These are phyloP conservation scores for Hymenochirus boettgeri DNA, from an alignment of 2,113 vertebrate genomes.

Conservation along the genomic window DNA sequence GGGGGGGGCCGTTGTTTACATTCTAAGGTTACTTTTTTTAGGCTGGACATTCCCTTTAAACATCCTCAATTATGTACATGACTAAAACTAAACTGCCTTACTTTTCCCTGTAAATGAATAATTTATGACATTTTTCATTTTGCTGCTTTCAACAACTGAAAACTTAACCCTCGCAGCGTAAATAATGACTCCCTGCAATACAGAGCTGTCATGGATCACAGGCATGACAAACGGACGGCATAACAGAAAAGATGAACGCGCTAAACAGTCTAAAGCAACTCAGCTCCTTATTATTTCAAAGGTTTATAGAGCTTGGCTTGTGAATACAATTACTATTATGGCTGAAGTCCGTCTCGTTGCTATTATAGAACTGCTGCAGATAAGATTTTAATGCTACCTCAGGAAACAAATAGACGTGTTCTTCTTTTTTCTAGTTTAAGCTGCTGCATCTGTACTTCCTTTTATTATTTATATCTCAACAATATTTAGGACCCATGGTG, in stretches of 20 bases:
- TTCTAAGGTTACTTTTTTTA: too few species aligned
- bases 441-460: constrained; percentile 5
- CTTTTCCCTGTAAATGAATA: too few species aligned
- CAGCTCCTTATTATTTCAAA: constrained; percentile 1
- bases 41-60: too few species aligned
- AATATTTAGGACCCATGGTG: constrained; percentile 4
- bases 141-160: too few species aligned
- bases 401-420: constrained; percentile 21
- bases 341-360: constrained; percentile 14
- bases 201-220: constrained; percentile 1
- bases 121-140: too few species aligned
- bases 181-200: not conserved
- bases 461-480: constrained; percentile 30
- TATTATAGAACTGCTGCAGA: constrained; percentile 15
- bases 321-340: constrained; percentile 14
- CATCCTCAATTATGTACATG: too few species aligned
- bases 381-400: constrained; percentile 19
- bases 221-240: constrained; percentile 7
- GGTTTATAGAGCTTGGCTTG: not conserved
- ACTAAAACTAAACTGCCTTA: too few species aligned
- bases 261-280: not conserved
- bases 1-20: too few species aligned
- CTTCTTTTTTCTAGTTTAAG: constrained; percentile 1
- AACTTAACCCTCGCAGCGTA: too few species aligned
- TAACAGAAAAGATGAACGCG: not conserved